Base-by-base conservation (phyloP, 2,113 vertebrate species). In the Hirundichthys speculiger region DNA sequence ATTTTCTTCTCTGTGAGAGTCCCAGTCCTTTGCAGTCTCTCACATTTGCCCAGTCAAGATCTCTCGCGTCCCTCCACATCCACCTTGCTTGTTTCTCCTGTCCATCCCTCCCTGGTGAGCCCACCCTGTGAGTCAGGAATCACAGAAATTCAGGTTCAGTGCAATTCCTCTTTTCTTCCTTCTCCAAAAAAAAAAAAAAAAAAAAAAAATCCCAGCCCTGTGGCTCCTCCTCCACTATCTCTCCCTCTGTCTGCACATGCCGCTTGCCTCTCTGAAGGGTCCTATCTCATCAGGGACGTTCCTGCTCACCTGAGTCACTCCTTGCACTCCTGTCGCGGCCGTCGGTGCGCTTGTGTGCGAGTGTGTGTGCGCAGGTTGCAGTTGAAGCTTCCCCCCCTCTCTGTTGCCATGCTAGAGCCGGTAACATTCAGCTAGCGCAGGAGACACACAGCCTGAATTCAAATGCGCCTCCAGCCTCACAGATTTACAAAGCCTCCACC, bases 371-470 rank as follows among this genome's bases (percentile, higher is more conserved):
- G 55, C 19, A 61, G 73, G 83, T 62, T 83, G 87, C 77, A 82
- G 85, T 57, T 72, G 61, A 65, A 46, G 70, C 67, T 38, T 73
- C 65, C 74, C 48, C 77, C 77, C 69, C 61, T 69, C 77, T 77
- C 86, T 87, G 88, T 89, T 91, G 86, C 86, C 80, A 83, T 88
- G 90, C 87, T 75, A 64, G 79, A 88, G 84, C 75, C 84, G 83
- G 81, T 84, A 91, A 90, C 82, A 79, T 84, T 84, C 78, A 15
- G 78, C 86, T 83, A 89, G 90, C 84, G 84, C 89, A 90, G 85
- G 83, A 91, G 83, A 89, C 83, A 86, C 84, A 88, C 88, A 75
- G 86, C 54, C 82, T 89, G 89, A 91, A 93, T 93, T 88, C 65
- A 90, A 92, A 92, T 91, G 86, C 20, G 80, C 69, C 77, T 84